Conservation (phyloP, 2,113 vertebrate genomes). For the Smithornis capensis region DNA sequence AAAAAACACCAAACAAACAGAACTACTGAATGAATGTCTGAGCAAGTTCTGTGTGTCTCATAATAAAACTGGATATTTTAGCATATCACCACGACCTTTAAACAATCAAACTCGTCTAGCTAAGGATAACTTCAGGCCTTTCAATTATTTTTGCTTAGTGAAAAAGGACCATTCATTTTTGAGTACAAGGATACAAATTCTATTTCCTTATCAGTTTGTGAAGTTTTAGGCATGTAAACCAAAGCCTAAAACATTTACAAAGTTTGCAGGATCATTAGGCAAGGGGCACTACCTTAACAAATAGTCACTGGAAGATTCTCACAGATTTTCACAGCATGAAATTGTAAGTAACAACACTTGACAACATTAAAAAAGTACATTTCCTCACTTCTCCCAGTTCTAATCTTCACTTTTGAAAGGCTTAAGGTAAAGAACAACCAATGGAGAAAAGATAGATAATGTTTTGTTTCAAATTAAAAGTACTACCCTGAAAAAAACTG, state of each 20-base stretch:
- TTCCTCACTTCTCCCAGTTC: not conserved
- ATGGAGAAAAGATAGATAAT: not conserved
- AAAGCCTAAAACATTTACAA: not conserved
- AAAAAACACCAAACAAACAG: not conserved
- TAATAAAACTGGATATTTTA: not conserved
- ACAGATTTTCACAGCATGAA: not conserved
- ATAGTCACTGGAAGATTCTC: not conserved
- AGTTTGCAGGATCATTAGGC: not conserved
- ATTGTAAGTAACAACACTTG: not conserved
- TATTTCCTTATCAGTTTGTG: not conserved
- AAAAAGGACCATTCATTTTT: not conserved
- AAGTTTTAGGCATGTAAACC: not conserved
- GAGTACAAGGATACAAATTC: not conserved
- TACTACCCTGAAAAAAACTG: not conserved
- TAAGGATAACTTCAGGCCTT: not conserved
- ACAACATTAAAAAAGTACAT: not conserved
- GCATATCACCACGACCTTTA: not conserved
- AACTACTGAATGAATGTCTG: not conserved
- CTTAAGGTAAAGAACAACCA: not conserved
- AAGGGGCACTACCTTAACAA: not conserved
- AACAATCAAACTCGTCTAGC: not conserved
- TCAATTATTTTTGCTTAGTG: not conserved
- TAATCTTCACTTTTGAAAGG: not conserved
- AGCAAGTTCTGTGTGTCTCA: rapidly evolving
- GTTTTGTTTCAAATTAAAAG: not conserved